Percentiles rank a stretch among this genome's conserved stretches.
Evolutionary conservation across 2,113 vertebrate species (phyloP).

Genomic region (Malurus cyaneus): DNA sequence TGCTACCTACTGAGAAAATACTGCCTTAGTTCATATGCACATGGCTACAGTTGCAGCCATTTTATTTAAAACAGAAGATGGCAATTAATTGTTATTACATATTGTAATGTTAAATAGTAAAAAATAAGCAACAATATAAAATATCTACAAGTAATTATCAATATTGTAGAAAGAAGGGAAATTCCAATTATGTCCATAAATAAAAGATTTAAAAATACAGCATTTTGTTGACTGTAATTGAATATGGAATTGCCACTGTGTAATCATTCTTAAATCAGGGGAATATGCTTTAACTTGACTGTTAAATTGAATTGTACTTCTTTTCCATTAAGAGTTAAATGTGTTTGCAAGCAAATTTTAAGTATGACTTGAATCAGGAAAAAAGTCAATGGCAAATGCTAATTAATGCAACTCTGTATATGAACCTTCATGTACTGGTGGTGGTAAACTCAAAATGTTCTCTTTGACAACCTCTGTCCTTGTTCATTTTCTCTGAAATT

Average conservation of each 20-base stretch:
- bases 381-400: not conserved
- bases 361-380: not conserved
- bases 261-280: not conserved
- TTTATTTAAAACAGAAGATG: not conserved
- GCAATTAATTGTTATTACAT: not conserved
- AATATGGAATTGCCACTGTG: not conserved
- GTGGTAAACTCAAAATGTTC: not conserved
- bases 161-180: not conserved
- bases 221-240: not conserved
- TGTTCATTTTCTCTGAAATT: not conserved
- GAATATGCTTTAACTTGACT: not conserved
- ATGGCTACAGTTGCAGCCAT: not conserved
- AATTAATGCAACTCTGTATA: not conserved
- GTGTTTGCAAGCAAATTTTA: not conserved
- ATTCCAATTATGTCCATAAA: not conserved
- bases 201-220: not conserved
- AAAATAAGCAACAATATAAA: not conserved
- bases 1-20: not conserved
- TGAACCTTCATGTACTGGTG: not conserved
- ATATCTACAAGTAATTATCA: not conserved
- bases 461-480: not conserved
- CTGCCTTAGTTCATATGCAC: not conserved
- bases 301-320: not conserved
- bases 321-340: not conserved
- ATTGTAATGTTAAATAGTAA: not conserved